These are phyloP conservation scores for Apoda limacodes DNA, from an alignment of 2,888 invertebrate species.

Conservation along the genomic window DNA sequence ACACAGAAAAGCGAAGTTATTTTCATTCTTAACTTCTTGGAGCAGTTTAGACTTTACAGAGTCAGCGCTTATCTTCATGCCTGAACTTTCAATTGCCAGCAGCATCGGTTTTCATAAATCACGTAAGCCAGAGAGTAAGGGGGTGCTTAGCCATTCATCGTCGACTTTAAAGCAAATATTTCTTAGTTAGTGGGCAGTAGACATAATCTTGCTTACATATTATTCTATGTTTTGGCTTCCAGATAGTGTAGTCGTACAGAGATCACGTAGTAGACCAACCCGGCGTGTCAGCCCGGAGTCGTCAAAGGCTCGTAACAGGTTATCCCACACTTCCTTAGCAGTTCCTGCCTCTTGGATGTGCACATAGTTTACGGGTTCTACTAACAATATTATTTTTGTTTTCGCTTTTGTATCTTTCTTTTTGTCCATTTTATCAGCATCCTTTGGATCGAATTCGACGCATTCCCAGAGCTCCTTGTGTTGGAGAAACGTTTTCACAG, in stretches of 20 bases:
- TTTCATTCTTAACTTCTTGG: slow-evolving; percentile 4
- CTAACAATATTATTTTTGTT: slow-evolving; percentile 10
- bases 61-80: slow-evolving; percentile 11
- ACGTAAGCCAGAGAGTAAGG: slow-evolving; percentile 11
- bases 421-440: no score
- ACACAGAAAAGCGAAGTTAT: slow-evolving; percentile 18
- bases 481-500: slow-evolving; percentile 1
- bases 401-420: slow-evolving; percentile 12
- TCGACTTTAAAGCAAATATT: slow-evolving; percentile 13
- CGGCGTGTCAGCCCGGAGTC: slow-evolving; percentile 12
- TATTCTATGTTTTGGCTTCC: slow-evolving; percentile 7
- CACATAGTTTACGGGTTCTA: slow-evolving; percentile 9
- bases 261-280: slow-evolving; percentile 13
- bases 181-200: slow-evolving; percentile 8
- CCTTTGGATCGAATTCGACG: neutral
- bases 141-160: slow-evolving; percentile 14
- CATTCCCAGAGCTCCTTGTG: slow-evolving; percentile 7
- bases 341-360: slow-evolving; percentile 7
- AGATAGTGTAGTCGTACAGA: slow-evolving; percentile 7
- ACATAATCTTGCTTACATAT: slow-evolving; percentile 11
- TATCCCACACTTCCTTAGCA: slow-evolving; percentile 10
- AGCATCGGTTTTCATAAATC: slow-evolving; percentile 7
- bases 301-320: slow-evolving; percentile 6
- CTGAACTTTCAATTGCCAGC: slow-evolving; percentile 6
- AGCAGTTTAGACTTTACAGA: slow-evolving; percentile 13